Evolutionary conservation across 2,113 vertebrate species (phyloP), one percentile per base, ranked within the genome.

Genomic region (Semicossyphus pulcher): DNA sequence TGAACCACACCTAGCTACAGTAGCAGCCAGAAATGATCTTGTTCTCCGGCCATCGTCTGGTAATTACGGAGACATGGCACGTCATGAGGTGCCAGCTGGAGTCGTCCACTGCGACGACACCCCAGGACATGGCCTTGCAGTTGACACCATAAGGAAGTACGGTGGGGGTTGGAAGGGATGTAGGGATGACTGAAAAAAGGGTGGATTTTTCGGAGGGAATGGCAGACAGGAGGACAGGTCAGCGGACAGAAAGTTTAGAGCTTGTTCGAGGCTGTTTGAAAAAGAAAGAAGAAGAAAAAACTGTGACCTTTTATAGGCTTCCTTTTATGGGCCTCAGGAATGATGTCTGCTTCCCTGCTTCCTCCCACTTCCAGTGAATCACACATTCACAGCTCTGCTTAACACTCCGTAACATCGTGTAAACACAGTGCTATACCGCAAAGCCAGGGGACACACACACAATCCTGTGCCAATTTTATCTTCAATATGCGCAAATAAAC

Each of bases 341-440:
- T 61, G 47, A 86, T 80, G 80, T 84, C 80, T 83, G 52, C 69
- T 69, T 73, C 59, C 67, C 61, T 42, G 63, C 47, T 76, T 79
- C 76, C 82, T 88, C 86, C 78, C 79, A 78, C 79, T 72, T 84
- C 66, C 57, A 78, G 65, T 83, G 81, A 91, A 84, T 89, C 85
- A 87, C 87, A 83, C 84, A 67, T 87, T 90, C 88, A 88, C 91
- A 90, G 89, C 79, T 91, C 80, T 57, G 77, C 82, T 70, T 88
- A 86, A 83, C 89, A 87, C 86, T 81, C 78, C 23, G 20, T 63
- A 84, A 85, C 86, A 84, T 85, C 66, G 83, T 80, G 86, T 80
- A 89, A 88, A 90, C 85, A 86, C 78, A 58, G 54, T 71, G 80
- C 75, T 84, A 56, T 71, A 42, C 83, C 52, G 88, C 53, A 84